Conservation (phyloP, 2,113 vertebrate species). For the Ammospiza caudacuta region DNA sequence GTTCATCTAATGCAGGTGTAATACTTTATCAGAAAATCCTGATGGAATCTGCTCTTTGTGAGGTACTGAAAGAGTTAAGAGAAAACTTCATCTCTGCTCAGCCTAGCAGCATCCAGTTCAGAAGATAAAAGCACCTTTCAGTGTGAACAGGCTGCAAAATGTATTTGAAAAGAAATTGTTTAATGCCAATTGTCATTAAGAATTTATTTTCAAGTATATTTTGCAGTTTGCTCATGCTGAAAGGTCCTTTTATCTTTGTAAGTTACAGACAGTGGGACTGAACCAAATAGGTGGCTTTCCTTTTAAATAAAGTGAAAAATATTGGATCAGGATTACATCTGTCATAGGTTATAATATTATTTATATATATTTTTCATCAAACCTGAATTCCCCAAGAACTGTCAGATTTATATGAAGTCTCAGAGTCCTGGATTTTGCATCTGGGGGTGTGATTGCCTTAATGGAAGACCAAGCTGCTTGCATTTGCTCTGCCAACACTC, state of each 20-base stretch:
- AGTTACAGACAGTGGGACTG: not conserved
- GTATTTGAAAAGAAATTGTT: conserved; percentile 53
- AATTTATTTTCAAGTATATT: conserved; percentile 41
- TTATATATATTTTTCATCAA: conserved; percentile 35
- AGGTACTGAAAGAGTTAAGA: conserved; percentile 44
- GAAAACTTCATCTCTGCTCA: not conserved
- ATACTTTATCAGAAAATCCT: not conserved
- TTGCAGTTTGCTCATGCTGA: conserved; percentile 30
- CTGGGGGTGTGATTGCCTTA: not conserved
- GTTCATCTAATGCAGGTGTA: not conserved
- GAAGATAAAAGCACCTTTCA: conserved; percentile 37
- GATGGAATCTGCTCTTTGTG: not conserved
- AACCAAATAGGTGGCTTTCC: conserved; percentile 25
- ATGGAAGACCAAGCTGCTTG: not conserved
- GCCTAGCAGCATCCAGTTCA: conserved; percentile 1
- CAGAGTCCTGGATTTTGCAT: not conserved
- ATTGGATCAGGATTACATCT: conserved; percentile 26
- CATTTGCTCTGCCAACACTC: not conserved
- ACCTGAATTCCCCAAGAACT: not conserved
- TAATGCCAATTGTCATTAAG: conserved; percentile 18
- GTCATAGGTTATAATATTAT: conserved; percentile 42
- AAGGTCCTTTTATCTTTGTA: conserved; percentile 35
- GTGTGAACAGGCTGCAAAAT: not conserved
- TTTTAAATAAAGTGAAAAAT: conserved; percentile 38
- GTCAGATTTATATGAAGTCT: not conserved